Conservation (phyloP, 2,797 vertebrate species). For the Coluber constrictor region DNA sequence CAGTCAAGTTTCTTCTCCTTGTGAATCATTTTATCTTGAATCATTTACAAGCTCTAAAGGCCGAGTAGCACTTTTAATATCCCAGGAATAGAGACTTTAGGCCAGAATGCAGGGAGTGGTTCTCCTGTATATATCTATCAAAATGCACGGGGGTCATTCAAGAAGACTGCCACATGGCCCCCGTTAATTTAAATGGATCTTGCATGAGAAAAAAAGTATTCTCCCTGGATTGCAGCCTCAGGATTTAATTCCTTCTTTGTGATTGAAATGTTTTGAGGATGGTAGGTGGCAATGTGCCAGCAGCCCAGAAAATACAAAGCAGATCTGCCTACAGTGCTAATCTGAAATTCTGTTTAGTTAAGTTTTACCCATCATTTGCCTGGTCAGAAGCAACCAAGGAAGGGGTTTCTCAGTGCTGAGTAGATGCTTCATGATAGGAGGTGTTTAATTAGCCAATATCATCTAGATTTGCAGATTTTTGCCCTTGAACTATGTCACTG, state of each 20-base stretch:
- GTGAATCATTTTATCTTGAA: background rate
- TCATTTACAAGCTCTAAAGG: background rate
- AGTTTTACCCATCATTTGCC: background rate
- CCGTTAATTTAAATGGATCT: background rate
- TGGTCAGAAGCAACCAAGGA: slow-evolving; percentile 13
- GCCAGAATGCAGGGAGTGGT: background rate
- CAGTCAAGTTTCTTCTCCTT: background rate
- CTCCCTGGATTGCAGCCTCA: slow-evolving; percentile 22
- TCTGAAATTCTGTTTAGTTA: slow-evolving; percentile 23
- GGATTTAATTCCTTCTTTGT: slow-evolving; percentile 19
- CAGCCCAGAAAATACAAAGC: slow-evolving; percentile 23
- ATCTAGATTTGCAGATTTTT: slow-evolving; percentile 22
- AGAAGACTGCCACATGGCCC: background rate
- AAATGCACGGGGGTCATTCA: slow-evolving; percentile 23
- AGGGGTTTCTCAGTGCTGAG: background rate
- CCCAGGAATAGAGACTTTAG: background rate
- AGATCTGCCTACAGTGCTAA: slow-evolving; percentile 17
- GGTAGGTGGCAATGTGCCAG: slow-evolving; percentile 21
- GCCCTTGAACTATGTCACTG: background rate
- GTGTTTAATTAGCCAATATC: background rate
- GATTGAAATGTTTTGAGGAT: slow-evolving; percentile 35
- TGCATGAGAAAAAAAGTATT: background rate
- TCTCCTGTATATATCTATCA: background rate
- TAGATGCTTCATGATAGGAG: background rate
- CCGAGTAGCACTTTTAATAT: background rate